Percentiles rank a stretch among this genome's conserved stretches.
Evolutionary conservation across 2,113 vertebrate genomes (phyloP).

Genomic region (Mionectes macconnelli): DNA sequence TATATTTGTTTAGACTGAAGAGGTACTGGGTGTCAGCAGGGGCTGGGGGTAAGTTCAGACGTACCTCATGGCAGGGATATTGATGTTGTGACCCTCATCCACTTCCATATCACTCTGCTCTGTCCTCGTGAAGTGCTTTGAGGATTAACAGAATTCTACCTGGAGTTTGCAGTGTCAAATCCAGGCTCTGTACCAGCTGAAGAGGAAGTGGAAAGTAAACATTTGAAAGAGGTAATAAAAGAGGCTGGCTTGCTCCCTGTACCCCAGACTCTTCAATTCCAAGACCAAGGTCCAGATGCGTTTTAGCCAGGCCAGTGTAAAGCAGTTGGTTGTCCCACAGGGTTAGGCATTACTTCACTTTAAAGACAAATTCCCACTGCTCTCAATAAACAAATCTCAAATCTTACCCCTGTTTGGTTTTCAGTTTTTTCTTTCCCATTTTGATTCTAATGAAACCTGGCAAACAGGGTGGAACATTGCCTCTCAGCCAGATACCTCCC

Average conservation of each 20-base stretch:
- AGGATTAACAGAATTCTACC: background rate
- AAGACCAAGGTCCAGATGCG: background rate
- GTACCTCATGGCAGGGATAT: background rate
- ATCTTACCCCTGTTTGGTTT: background rate
- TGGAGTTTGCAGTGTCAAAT: background rate
- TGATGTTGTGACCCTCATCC: background rate
- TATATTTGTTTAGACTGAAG: background rate
- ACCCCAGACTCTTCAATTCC: background rate
- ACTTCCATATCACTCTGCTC: background rate
- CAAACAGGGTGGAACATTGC: background rate
- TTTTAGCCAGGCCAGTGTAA: background rate
- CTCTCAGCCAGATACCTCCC: background rate
- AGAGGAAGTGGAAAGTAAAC: constrained; percentile 20
- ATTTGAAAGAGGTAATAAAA: background rate
- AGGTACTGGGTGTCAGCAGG: background rate
- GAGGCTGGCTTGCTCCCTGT: background rate
- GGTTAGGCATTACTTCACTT: background rate
- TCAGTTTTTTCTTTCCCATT: background rate
- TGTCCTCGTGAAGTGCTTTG: background rate
- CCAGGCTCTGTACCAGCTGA: background rate
- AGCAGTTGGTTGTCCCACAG: background rate
- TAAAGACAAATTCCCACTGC: background rate
- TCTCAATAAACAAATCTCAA: background rate
- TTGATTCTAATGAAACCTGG: background rate
- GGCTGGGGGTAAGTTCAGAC: background rate